Percentiles rank a stretch among this genome's conserved stretches.
Evolutionary conservation across 2,888 invertebrate species (phyloP).

Genomic region (Chorisops tibialis): DNA sequence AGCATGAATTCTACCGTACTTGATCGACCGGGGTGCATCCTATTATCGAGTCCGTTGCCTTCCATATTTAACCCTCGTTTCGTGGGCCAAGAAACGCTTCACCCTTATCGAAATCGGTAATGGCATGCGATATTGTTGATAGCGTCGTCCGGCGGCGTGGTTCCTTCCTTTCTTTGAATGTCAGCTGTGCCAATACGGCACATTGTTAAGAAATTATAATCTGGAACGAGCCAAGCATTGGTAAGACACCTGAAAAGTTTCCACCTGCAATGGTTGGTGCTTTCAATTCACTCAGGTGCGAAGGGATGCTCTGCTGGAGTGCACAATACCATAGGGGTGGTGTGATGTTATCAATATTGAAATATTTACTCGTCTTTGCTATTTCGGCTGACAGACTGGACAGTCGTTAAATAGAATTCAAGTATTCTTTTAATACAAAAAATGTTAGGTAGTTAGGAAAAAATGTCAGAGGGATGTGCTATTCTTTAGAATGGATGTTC

Average conservation of each 20-base stretch:
- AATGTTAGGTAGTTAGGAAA: too few species aligned
- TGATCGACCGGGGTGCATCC: conserved; percentile 3
- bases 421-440: too few species aligned
- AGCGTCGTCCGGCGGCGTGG: background rate
- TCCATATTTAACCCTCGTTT: background rate
- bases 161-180: background rate
- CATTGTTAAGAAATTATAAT: conserved; percentile 22
- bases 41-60: background rate
- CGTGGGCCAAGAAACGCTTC: background rate
- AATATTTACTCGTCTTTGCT: background rate
- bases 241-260: conserved; percentile 26
- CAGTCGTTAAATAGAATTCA: too few species aligned
- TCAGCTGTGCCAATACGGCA: conserved; percentile 19
- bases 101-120: conserved; percentile 19
- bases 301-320: conserved; percentile 17
- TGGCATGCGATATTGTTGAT: conserved; percentile 4
- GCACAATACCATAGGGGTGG: conserved; percentile 10
- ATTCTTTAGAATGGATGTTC: too few species aligned
- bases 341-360: conserved; percentile 2
- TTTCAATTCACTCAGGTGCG: conserved; percentile 11
- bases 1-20: background rate
- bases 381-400: background rate
- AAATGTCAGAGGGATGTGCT: too few species aligned
- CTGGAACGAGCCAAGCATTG: conserved; percentile 25
- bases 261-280: conserved; percentile 21